phyloP scores from a whole-genome alignment of 2,113 vertebrate genomes.

The Corvus hawaiiensis region DNA sequence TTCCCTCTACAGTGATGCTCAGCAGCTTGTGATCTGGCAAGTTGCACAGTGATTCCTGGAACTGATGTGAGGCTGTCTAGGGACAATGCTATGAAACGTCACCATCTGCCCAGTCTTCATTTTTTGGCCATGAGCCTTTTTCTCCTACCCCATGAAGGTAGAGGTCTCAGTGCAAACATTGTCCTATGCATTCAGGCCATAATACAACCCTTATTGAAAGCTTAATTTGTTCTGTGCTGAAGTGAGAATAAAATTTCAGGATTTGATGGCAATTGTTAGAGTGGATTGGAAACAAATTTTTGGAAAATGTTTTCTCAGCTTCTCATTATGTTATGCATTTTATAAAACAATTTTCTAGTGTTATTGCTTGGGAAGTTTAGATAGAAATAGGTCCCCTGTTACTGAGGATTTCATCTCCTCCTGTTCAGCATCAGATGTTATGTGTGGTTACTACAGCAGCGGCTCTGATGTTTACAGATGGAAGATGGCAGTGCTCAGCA shows the following conservation, averaged over 20 bases:
- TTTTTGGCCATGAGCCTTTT: background rate
- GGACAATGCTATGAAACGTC: background rate
- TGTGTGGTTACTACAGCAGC: background rate
- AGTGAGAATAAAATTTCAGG: background rate
- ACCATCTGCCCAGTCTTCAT: background rate
- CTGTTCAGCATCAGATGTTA: background rate
- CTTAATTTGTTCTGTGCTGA: background rate
- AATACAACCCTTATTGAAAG: background rate
- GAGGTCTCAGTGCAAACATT: background rate
- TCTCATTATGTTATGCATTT: background rate
- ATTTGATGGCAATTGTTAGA: background rate
- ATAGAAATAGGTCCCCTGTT: background rate
- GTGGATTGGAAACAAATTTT: background rate
- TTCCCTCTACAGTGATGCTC: background rate
- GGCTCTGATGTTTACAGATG: constrained; percentile 7
- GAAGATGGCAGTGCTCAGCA: constrained; percentile 26
- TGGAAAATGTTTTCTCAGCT: background rate
- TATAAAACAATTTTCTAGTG: background rate
- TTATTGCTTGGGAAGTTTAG: background rate
- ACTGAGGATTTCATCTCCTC: background rate
- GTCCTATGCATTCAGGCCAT: background rate
- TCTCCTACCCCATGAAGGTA: background rate
- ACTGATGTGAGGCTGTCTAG: background rate
- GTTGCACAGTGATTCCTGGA: background rate
- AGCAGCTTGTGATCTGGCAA: background rate